Percentiles rank a stretch among this genome's conserved stretches.
These are phyloP conservation scores for Mergus octosetaceus DNA, from an alignment of 2,797 vertebrate genomes.

Conservation along the genomic window DNA sequence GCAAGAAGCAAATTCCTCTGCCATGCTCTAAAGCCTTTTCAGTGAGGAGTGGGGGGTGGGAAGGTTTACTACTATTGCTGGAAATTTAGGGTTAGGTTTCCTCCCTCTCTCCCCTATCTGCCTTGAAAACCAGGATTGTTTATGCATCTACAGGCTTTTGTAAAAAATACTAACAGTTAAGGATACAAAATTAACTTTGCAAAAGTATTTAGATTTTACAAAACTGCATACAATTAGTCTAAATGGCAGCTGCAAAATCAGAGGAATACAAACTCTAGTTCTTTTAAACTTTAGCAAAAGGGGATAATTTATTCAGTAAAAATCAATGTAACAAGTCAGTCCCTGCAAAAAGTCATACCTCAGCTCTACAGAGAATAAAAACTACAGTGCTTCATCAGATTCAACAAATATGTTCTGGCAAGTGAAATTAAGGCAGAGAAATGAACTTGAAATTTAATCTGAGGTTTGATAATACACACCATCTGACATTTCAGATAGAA, in stretches of 20 bases:
- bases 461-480: not conserved
- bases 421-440: not conserved
- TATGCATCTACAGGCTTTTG: not conserved
- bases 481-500: not conserved
- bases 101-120: fast-evolving
- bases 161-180: not conserved
- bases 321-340: not conserved
- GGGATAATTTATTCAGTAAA: not conserved
- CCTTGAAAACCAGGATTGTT: fast-evolving
- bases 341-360: not conserved
- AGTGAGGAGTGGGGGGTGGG: too few species aligned
- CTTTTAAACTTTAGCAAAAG: not conserved
- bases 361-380: not conserved
- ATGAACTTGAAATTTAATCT: not conserved
- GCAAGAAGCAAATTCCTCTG: not conserved
- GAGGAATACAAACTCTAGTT: not conserved
- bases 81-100: not conserved
- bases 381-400: not conserved
- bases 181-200: not conserved
- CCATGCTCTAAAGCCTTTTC: fast-evolving
- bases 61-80: not conserved
- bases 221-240: not conserved
- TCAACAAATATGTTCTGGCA: not conserved
- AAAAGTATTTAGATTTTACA: not conserved
- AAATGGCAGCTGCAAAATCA: not conserved